phyloP scores from a whole-genome alignment of 2,797 vertebrate species.

The Alfaro cultratus region DNA sequence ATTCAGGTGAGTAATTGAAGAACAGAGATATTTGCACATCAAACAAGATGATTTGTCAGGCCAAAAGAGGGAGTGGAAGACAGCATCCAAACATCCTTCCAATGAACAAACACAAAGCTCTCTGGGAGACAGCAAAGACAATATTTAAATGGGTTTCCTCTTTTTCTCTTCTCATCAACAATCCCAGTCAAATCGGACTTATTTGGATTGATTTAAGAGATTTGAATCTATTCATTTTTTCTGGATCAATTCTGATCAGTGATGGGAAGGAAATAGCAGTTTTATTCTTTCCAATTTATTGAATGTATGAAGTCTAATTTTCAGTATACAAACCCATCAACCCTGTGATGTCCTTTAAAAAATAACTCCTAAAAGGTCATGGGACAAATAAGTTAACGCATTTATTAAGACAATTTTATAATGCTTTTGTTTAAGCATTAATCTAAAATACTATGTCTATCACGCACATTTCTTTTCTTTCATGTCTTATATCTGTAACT shows the following conservation, averaged over 20 bases:
- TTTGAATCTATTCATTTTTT: neutral
- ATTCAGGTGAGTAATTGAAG: slow-evolving; percentile 33
- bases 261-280: neutral
- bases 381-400: neutral
- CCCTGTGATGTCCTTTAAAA: neutral
- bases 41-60: slow-evolving; percentile 55
- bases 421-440: neutral
- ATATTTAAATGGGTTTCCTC: slow-evolving; percentile 40
- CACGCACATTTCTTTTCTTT: neutral
- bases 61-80: slow-evolving; percentile 58
- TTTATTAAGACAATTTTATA: neutral
- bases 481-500: neutral
- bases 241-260: neutral
- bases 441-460: neutral
- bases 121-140: slow-evolving; percentile 38
- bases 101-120: slow-evolving; percentile 68
- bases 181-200: neutral
- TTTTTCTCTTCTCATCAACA: neutral
- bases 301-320: neutral
- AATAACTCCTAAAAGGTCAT: neutral
- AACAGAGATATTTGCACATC: slow-evolving; percentile 44
- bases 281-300: neutral
- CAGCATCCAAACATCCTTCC: slow-evolving; percentile 63
- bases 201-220: neutral
- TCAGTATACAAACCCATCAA: neutral